phyloP scores from a whole-genome alignment of 2,113 vertebrate genomes.

The Propithecus coquereli region DNA sequence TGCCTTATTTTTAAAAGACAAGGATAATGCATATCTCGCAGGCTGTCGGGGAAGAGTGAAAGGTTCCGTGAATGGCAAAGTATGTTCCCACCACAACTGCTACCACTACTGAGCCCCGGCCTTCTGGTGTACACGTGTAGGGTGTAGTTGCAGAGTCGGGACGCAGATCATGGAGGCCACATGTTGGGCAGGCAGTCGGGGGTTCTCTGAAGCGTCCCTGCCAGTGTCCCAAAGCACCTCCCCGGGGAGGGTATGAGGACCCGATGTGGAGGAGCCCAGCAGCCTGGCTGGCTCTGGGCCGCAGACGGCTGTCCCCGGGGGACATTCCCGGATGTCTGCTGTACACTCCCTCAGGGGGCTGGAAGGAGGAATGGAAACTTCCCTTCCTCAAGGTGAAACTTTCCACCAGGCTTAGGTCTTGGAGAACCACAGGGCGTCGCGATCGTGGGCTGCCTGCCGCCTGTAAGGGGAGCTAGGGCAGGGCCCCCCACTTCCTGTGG shows the following conservation, averaged over 20 bases:
- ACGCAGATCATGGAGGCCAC: background rate
- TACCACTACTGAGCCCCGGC: background rate
- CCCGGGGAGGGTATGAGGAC: background rate
- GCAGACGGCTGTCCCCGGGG: background rate
- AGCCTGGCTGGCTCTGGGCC: background rate
- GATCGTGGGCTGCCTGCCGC: constrained; percentile 34
- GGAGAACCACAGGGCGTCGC: constrained; percentile 10
- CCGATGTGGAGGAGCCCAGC: background rate
- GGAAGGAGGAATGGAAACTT: constrained; percentile 64
- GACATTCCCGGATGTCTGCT: constrained; percentile 37
- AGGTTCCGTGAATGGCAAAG: background rate
- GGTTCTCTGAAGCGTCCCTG: background rate
- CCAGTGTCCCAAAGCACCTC: background rate
- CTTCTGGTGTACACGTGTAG: background rate
- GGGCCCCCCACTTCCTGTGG: constrained; percentile 61
- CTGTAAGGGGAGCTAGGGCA: constrained; percentile 50
- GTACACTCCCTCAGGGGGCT: constrained; percentile 14
- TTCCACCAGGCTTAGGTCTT: constrained; percentile 55
- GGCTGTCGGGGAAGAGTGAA: background rate
- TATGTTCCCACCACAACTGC: background rate
- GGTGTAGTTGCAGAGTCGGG: background rate
- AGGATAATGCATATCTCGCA: background rate
- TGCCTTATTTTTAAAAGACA: background rate
- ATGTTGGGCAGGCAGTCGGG: background rate
- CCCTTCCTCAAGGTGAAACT: constrained; percentile 63